phyloP scores from a whole-genome alignment of 2,113 vertebrate species.

The Connochaetes taurinus region DNA sequence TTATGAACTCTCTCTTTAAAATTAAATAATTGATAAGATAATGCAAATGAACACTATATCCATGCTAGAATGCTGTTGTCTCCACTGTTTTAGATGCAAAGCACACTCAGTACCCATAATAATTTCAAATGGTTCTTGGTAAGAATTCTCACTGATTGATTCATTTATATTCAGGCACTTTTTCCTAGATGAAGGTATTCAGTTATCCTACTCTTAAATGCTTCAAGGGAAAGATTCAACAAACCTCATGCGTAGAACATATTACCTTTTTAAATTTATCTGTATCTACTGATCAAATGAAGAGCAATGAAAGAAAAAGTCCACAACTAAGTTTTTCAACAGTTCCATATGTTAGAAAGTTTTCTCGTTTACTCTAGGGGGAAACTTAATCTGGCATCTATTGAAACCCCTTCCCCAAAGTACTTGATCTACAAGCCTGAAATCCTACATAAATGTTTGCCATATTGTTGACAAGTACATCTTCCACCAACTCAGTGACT shows the following conservation, averaged over 20 bases:
- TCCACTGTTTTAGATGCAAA: background rate
- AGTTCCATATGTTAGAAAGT: background rate
- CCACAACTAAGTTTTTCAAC: background rate
- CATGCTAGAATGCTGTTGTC: background rate
- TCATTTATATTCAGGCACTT: background rate
- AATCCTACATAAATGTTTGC: background rate
- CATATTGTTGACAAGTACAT: background rate
- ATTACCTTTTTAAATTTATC: background rate
- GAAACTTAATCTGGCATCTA: background rate
- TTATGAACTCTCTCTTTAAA: background rate
- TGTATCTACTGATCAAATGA: background rate
- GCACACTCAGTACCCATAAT: background rate
- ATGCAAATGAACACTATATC: background rate
- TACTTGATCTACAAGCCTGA: background rate
- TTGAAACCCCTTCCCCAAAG: background rate
- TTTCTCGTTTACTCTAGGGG: background rate
- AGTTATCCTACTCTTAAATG: background rate
- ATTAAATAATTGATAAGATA: background rate
- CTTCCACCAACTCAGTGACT: background rate
- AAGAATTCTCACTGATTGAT: background rate
- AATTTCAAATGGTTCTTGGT: background rate
- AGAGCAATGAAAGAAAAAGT: background rate
- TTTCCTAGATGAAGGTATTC: background rate
- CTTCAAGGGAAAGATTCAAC: background rate
- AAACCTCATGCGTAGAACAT: background rate